These are phyloP conservation scores for Pristionchus pacificus DNA, from an alignment of 1,140 invertebrate species.

Conservation along the genomic window DNA sequence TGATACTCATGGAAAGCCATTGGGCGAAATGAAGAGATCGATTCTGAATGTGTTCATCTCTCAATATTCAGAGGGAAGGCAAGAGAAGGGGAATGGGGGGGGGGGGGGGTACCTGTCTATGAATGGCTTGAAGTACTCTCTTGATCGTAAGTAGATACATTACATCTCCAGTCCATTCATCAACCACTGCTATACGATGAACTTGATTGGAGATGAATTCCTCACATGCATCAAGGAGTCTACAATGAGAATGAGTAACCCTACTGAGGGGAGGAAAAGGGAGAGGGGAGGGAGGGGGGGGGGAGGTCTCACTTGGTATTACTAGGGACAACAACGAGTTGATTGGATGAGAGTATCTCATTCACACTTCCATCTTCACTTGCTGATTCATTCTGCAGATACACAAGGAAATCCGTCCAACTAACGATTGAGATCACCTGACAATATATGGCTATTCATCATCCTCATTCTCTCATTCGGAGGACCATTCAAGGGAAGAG, in stretches of 20 bases:
- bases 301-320: background rate
- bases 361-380: background rate
- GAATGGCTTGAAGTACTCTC: constrained; percentile 23
- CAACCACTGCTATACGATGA: constrained; percentile 18
- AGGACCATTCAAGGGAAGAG: too few species aligned
- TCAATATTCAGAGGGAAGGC: background rate
- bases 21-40: constrained; percentile 23
- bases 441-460: constrained; percentile 1
- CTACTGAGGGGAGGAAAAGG: too few species aligned
- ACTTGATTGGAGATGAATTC: constrained; percentile 8
- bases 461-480: too few species aligned
- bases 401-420: constrained; percentile 18
- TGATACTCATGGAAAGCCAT: constrained; percentile 12
- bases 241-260: too few species aligned
- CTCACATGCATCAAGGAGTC: constrained; percentile 14
- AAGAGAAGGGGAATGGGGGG: too few species aligned
- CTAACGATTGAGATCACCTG: constrained; percentile 22
- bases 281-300: too few species aligned
- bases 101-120: constrained; percentile 23
- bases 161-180: constrained; percentile 7
- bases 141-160: constrained; percentile 20
- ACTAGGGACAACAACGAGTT: background rate
- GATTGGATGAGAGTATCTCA: background rate
- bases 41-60: constrained; percentile 4
- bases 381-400: background rate